These are phyloP conservation scores for Dryas iulia DNA, from an alignment of 1,140 invertebrate species.

Conservation along the genomic window DNA sequence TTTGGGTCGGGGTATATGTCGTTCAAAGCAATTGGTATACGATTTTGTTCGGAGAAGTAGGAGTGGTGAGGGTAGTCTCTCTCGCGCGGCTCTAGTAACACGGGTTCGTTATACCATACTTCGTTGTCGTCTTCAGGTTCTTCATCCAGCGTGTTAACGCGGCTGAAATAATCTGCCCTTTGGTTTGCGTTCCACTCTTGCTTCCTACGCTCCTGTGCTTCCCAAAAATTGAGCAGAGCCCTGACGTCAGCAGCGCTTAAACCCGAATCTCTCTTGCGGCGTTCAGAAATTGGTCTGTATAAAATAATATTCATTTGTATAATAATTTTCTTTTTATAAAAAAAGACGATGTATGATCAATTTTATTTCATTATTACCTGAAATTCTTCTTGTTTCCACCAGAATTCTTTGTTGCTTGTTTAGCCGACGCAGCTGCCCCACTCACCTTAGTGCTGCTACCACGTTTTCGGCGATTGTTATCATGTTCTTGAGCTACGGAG, in stretches of 20 bases:
- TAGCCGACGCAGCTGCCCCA: slow-evolving; percentile 67
- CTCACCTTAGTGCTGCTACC: slow-evolving; percentile 71
- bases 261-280: slow-evolving; percentile 74
- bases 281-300: slow-evolving; percentile 65
- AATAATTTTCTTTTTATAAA: too few relatives aligned
- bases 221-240: slow-evolving; percentile 74
- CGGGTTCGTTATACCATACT: slow-evolving; percentile 75
- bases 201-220: slow-evolving; percentile 75
- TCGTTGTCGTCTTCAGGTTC: slow-evolving; percentile 71
- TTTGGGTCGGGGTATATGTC: slow-evolving; percentile 64
- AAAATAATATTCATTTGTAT: neutral
- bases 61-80: slow-evolving; percentile 67
- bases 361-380: too few relatives aligned
- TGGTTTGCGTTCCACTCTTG: slow-evolving; percentile 72
- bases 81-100: slow-evolving; percentile 59
- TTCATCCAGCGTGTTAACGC: slow-evolving; percentile 58
- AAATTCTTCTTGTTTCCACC: slow-evolving; percentile 73
- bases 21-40: slow-evolving; percentile 60
- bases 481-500: slow-evolving; percentile 52
- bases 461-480: slow-evolving; percentile 64
- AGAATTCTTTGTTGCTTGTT: slow-evolving; percentile 68
- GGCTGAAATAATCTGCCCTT: slow-evolving; percentile 70
- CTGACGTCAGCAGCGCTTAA: slow-evolving; percentile 76
- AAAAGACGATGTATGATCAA: too few relatives aligned
- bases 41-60: slow-evolving; percentile 73